Evolutionary conservation across 2,797 vertebrate genomes (phyloP), one percentile per base, ranked within the genome.

Genomic region (Epinephelus awoara): DNA sequence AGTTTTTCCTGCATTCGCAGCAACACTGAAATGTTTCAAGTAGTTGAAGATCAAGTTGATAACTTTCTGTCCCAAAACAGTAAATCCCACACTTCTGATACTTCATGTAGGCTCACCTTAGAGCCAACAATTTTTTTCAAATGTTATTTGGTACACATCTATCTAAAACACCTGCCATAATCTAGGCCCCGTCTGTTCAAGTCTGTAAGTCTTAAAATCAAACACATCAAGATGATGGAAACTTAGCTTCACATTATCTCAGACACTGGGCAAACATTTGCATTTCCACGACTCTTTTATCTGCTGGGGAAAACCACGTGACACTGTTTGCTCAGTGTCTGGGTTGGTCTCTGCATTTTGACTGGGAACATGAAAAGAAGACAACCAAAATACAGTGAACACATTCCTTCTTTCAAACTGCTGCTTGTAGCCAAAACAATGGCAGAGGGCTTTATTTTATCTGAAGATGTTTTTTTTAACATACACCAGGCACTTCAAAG

Each of bases 371-470:
- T 84, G 84, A 93, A 88, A 79, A 74, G 75, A 85, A 80, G 80
- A 77, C 25, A 25, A 47, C 49, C 84, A 85, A 42, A 65, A 87
- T 75, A 88, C 57, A 54, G 50, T 54, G 67, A 74, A 70, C 8
- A 42, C 75, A 84, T 90, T 89, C 77, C 83, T 73, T 47, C 56
- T 82, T 67, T 88, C 52, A 75, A 77, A 70, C 75, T 38, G 71
- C 42, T 6, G 57, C 56, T 61, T 10, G 69, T 80, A 87, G 87
- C 75, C 90, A 90, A 88, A 94, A 91, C 85, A 92, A 63, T 47
- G 21, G 42, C 67, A 21, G 19, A n/a, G 55, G n/a, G 34, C 64
- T 77, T 57, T 47, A 25, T 80, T 85, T 85, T 62, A 79, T 72
- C 72, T 50, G 27, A 59, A 12, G 19, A 19, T 6, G 1, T n/a